Base-by-base conservation (phyloP, 2,797 vertebrate genomes). In the Parauchenoglanis ngamensis region DNA sequence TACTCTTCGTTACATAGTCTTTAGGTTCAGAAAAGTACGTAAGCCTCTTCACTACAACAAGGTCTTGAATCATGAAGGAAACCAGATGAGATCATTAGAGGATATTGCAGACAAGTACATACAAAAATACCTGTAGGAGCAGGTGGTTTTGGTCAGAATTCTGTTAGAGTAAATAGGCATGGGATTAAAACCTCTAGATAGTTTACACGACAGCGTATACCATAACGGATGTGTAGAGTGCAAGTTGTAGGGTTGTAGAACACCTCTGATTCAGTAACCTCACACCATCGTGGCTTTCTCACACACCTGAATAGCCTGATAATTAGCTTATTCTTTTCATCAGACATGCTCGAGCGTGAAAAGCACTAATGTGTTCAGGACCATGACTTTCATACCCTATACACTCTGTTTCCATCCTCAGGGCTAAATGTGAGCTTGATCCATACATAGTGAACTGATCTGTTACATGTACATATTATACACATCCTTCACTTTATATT, bases 341-440 rank as follows among this genome's bases (percentile, higher is more conserved):
- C 52, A 59, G 54, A 19, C n/a, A 54, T 68, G 52, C 83, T 40
- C 54, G 13, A 72, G 75, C 82, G 78, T 28, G 46, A 23, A 84
- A 52, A 13, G 44, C 63, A 63, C 10, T 85, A 72, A 85, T 79
- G 63, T 61, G 75, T 54, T 88, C 49, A 35, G 65, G 65, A 73
- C 65, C 21, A 3, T 44, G 23, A 70, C 75, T 73, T 59, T 68
- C 35, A 56, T 19, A 44, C 31, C 65, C 13, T 52, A 17, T 12
- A 59, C 40, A 57, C 59, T 10, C 5, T 77, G 73, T 75, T 28
- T 80, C 76, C 79, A 81, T 65, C 54, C 65, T 76, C 31, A 77
- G 40, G 35, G 25, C 59, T 70, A 81, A 83, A 77, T 40, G 52
- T 86, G 79, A 72, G 84, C 84, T 77, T 78, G 54, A 40, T 61